phyloP scores from a whole-genome alignment of 2,888 invertebrate genomes.

The Pediacus dermestoides region DNA sequence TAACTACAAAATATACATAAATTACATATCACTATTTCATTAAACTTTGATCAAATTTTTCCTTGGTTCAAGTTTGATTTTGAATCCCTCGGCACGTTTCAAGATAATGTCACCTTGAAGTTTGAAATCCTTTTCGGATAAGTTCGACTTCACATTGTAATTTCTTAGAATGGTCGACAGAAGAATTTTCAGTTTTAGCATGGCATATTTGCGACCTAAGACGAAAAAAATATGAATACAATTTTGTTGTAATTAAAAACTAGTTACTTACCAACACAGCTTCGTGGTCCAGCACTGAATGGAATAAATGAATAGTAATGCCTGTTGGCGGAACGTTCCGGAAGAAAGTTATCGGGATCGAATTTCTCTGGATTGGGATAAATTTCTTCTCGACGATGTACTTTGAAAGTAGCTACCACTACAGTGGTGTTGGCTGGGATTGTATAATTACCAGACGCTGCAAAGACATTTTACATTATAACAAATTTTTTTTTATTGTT shows the following conservation, averaged over 20 bases:
- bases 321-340: conserved; percentile 68
- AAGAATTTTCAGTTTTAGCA: conserved; percentile 71
- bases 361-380: conserved; percentile 69
- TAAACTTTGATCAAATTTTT: no score
- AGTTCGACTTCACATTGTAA: conserved; percentile 60
- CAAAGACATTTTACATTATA: conserved; percentile 22
- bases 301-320: conserved; percentile 79
- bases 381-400: conserved; percentile 64
- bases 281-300: conserved; percentile 77
- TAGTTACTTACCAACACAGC: conserved; percentile 65
- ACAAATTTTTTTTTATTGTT: conserved; percentile 7
- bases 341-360: conserved; percentile 76
- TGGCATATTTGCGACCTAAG: conserved; percentile 72
- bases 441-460: conserved; percentile 60
- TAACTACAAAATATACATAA: no score
- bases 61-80: conserved; percentile 66
- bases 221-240: conserved; percentile 19
- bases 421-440: conserved; percentile 71
- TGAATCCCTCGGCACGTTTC: conserved; percentile 71
- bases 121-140: conserved; percentile 64
- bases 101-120: conserved; percentile 71
- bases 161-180: conserved; percentile 69
- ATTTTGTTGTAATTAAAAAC: conserved; percentile 6
- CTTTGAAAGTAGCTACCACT: conserved; percentile 61
- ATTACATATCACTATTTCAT: no score